Evolutionary conservation across 2,113 vertebrate genomes (phyloP).

Genomic region (Garra rufa): DNA sequence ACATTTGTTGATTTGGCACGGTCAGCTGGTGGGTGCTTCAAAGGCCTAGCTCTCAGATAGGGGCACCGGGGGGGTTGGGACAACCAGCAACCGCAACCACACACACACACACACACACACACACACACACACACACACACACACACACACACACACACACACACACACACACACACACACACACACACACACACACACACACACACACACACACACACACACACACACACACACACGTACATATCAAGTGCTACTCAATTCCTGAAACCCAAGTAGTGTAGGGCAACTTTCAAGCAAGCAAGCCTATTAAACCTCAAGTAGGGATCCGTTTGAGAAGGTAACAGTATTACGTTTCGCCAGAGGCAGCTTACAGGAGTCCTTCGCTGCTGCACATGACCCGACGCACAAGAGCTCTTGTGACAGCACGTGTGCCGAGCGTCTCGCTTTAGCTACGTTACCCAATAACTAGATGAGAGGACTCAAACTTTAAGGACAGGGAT

Average conservation of each 20-base stretch:
- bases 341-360: neutral
- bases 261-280: constrained; percentile 17
- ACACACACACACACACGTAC: neutral
- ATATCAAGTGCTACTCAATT: constrained; percentile 29
- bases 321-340: neutral
- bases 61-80: neutral
- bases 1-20: constrained; percentile 66
- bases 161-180: too few relatives aligned
- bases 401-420: constrained; percentile 1
- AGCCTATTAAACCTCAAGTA: constrained; percentile 34
- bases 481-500: neutral
- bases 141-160: too few relatives aligned
- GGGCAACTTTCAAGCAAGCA: constrained; percentile 19
- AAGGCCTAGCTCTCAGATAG: constrained; percentile 43
- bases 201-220: too few relatives aligned
- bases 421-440: neutral
- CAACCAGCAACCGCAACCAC: neutral
- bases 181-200: too few relatives aligned
- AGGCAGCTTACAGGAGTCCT: constrained; percentile 11
- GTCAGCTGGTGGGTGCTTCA: constrained; percentile 66
- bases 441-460: neutral
- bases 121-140: too few relatives aligned
- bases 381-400: neutral
- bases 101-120: too few relatives aligned
- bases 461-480: neutral